These are phyloP conservation scores for Protomyctophum bolini DNA, from an alignment of 2,113 vertebrate species.

Conservation along the genomic window DNA sequence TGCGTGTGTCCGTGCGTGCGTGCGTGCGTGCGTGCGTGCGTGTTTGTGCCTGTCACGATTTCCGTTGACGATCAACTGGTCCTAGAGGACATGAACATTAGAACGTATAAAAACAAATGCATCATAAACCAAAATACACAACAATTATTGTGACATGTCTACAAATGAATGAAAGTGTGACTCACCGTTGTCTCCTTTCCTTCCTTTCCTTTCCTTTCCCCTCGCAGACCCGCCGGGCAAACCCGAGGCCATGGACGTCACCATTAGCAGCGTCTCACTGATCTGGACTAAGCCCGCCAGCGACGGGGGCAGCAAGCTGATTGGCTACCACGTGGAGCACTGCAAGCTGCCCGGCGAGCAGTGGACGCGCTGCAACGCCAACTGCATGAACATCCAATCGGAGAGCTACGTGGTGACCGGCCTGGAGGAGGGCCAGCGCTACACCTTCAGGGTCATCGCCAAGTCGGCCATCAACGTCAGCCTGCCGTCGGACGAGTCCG, in stretches of 20 bases:
- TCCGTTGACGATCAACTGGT: too few relatives aligned
- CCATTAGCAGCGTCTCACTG: slow-evolving; percentile 87
- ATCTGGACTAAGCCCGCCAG: slow-evolving; percentile 89
- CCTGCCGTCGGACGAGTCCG: slow-evolving; percentile 92
- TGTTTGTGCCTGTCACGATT: too few relatives aligned
- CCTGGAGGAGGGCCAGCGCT: slow-evolving; percentile 90
- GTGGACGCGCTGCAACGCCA: slow-evolving; percentile 91
- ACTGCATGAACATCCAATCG: slow-evolving; percentile 87
- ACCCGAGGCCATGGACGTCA: slow-evolving; percentile 94
- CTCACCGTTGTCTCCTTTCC: neutral
- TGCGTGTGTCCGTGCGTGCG: slow-evolving; percentile 33
- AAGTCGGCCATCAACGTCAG: slow-evolving; percentile 92
- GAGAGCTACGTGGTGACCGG: slow-evolving; percentile 91
- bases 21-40: too few relatives aligned
- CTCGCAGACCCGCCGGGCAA: slow-evolving; percentile 93
- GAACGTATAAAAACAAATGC: too few relatives aligned
- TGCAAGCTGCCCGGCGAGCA: slow-evolving; percentile 91
- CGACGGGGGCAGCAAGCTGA: slow-evolving; percentile 95
- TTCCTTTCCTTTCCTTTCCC: neutral
- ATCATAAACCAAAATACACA: too few relatives aligned
- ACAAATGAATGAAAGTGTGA: neutral
- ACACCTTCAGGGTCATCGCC: slow-evolving; percentile 94
- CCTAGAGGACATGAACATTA: too few relatives aligned
- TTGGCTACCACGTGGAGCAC: slow-evolving; percentile 93
- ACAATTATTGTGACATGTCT: too few relatives aligned